Evolutionary conservation across 92 coral and sea anemone species (phyloP).

Genomic region (Montipora capitata): DNA sequence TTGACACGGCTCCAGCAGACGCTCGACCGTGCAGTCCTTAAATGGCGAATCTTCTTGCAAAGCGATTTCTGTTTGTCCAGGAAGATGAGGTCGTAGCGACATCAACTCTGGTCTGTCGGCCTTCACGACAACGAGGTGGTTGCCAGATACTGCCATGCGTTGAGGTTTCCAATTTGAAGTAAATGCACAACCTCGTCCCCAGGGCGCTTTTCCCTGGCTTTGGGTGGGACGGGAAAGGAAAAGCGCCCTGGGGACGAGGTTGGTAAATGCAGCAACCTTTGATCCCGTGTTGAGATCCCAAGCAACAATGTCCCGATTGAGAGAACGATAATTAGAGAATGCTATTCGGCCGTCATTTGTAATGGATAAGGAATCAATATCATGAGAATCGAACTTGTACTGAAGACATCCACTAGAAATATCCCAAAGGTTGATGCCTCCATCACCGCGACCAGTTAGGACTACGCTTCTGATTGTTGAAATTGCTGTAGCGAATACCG

Average conservation of each 20-base stretch:
- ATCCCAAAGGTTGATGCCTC: conserved; percentile 82
- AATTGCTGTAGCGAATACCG: conserved; percentile 72
- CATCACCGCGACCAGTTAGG: conserved; percentile 79
- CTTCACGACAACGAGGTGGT: conserved; percentile 62
- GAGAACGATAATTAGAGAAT: conserved; percentile 78
- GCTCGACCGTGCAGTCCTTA: conserved; percentile 58
- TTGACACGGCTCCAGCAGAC: conserved; percentile 21
- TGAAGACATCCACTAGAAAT: conserved; percentile 78
- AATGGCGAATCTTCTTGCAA: conserved; percentile 36
- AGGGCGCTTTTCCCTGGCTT: too few species aligned
- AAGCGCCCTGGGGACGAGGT: too few species aligned
- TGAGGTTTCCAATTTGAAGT: conserved; percentile 89
- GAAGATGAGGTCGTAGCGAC: conserved; percentile 67
- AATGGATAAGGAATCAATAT: conserved; percentile 68
- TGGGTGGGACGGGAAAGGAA: too few species aligned
- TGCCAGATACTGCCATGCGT: conserved; percentile 61
- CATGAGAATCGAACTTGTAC: conserved; percentile 72
- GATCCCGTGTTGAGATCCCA: conserved; percentile 77
- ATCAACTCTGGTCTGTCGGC: conserved; percentile 72
- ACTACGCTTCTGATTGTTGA: conserved; percentile 69
- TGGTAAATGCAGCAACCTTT: conserved; percentile 71
- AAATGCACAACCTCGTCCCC: not conserved
- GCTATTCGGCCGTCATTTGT: conserved; percentile 76
- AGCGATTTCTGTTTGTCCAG: conserved; percentile 17
- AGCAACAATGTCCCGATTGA: conserved; percentile 70